Evolutionary conservation across 2,797 vertebrate genomes (phyloP).

Genomic region (Chaunax sp.): DNA sequence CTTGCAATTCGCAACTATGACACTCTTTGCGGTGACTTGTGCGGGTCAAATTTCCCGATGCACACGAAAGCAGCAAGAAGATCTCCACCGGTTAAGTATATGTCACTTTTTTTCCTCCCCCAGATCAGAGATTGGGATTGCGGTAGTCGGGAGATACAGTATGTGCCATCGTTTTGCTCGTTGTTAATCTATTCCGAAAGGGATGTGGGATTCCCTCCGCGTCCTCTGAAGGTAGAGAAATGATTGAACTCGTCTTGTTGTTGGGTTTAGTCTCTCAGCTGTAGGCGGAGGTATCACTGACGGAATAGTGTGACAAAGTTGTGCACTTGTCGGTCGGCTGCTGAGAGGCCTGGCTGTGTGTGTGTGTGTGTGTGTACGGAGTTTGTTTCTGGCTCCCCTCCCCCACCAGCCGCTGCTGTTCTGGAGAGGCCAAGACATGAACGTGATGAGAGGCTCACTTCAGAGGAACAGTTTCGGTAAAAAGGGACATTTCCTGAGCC

Average conservation of each 20-base stretch:
- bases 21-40: slow-evolving; percentile 64
- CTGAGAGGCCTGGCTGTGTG: slow-evolving; percentile 77
- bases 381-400: slow-evolving; percentile 86
- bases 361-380: slow-evolving; percentile 65
- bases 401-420: slow-evolving; percentile 81
- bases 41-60: slow-evolving; percentile 75
- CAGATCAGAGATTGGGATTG: slow-evolving; percentile 75
- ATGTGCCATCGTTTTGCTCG: slow-evolving; percentile 73
- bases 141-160: slow-evolving; percentile 79
- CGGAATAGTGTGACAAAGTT: slow-evolving; percentile 85
- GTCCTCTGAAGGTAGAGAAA: slow-evolving; percentile 34
- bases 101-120: slow-evolving; percentile 77
- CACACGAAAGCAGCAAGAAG: slow-evolving; percentile 73
- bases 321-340: slow-evolving; percentile 83
- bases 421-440: slow-evolving; percentile 84
- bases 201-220: slow-evolving; percentile 55
- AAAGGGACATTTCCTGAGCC: background rate
- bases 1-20: slow-evolving; percentile 78
- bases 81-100: slow-evolving; percentile 83
- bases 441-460: slow-evolving; percentile 83
- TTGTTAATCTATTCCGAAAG: slow-evolving; percentile 55
- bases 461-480: slow-evolving; percentile 58
- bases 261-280: slow-evolving; percentile 33
- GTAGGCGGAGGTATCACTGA: slow-evolving; percentile 37
- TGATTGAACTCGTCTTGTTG: slow-evolving; percentile 29